These are phyloP conservation scores for Limnephilus lunatus DNA, from an alignment of 2,888 invertebrate genomes.

Conservation along the genomic window DNA sequence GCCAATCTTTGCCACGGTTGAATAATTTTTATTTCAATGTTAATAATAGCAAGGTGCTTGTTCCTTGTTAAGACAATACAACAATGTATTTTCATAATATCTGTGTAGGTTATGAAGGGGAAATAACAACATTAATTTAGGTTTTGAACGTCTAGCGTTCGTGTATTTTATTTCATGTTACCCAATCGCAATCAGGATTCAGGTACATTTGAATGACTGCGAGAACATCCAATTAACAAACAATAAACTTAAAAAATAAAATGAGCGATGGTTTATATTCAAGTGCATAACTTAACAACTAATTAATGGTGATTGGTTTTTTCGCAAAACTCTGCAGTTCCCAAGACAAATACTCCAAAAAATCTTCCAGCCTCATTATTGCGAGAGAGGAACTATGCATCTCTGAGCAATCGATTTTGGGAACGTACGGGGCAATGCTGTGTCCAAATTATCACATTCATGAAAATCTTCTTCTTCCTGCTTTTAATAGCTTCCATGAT, in stretches of 20 bases:
- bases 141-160: constrained; percentile 28
- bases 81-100: background rate
- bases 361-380: constrained; percentile 70
- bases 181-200: constrained; percentile 47
- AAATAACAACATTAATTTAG: constrained; percentile 12
- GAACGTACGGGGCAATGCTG: constrained; percentile 43
- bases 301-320: constrained; percentile 57
- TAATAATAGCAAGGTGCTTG: background rate
- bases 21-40: background rate
- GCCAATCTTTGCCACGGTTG: background rate
- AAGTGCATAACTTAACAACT: constrained; percentile 63
- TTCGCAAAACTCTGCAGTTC: constrained; percentile 49
- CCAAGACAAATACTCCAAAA: constrained; percentile 68
- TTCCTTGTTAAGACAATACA: background rate
- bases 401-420: constrained; percentile 58
- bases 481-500: constrained; percentile 77
- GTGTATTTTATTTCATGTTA: constrained; percentile 32
- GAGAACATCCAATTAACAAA: constrained; percentile 54
- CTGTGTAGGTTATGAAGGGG: background rate
- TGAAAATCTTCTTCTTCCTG: constrained; percentile 74
- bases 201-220: constrained; percentile 63
- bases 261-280: constrained; percentile 50
- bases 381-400: constrained; percentile 64
- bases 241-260: constrained; percentile 52
- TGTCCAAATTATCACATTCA: constrained; percentile 74